Base-by-base conservation (phyloP, 2,888 invertebrate species). In the Tenthredo scrophulariae region DNA sequence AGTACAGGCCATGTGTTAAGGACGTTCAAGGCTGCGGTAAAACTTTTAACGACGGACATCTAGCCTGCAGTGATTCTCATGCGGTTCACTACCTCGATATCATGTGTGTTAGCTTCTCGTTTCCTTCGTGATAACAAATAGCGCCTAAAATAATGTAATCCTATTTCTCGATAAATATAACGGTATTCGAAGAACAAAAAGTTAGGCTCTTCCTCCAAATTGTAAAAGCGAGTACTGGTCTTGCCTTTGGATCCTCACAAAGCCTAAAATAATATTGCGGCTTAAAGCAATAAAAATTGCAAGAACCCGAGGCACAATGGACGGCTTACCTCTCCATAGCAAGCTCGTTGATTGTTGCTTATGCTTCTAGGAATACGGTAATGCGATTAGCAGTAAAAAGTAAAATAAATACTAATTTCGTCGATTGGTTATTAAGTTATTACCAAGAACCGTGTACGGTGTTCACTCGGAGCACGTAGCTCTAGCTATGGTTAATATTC, bases 261-360 rank as follows among this genome's bases (percentile, higher is more conserved):
- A 67, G 33, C 70, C 86, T 89, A 87, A 88, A 88, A 89, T 87
- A 89, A 88, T 88, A 88, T 87, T 87, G 87, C 86, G 62, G 85
- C 87, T 89, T 80, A 86, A 89, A 89, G 89, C 88, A 89, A 89
- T 89, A 89, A 89, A 89, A 88, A 87, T 86, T 87, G 84, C 77
- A 70, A 75, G 72, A 74, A 62, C 50, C 79, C 79, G 85, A 33
- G n/a, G 46, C 50, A 26, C 72, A 84, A 85, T 37, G 83, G 79
- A 79, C 26, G 80, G 80, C 62, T 80, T 80, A 62, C 62, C 77
- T 80, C 58, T 77, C 29, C 15, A 4, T 9, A 80, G 22, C 33
- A 18, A 29, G 43, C 54, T 10, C 33, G 77, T 33, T 50, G 54
- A 33, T 54, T 29, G 33, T 77, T 77, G 18, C 77, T 77, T 84